Evolutionary conservation across 2,797 vertebrate species (phyloP), one percentile per base, ranked within the genome.

Genomic region (Champsocephalus gunnari): DNA sequence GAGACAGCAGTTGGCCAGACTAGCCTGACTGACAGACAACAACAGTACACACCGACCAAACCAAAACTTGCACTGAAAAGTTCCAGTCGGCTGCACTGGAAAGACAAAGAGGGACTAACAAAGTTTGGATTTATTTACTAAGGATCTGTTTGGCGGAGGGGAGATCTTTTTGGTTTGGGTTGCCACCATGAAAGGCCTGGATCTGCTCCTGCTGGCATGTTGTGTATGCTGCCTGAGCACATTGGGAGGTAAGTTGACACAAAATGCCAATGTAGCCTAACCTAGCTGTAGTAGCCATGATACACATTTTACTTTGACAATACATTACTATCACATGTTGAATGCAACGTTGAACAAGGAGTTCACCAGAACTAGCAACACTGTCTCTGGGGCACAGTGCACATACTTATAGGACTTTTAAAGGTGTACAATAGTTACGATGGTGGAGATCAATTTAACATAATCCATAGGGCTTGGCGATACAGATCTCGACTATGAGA

Each of bases 11-110:
- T 87, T 93, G 92, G 86, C 76, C 77, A 32, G 77, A 48, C 80
- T 11, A 17, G 58, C 71, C 78, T 92, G 90, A 92, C 78, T 93
- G 93, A 94, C 92, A 81, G 90, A 89, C 92, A 90, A 92, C 94
- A 92, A 93, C 94, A 92, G 88, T 85, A 77, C 73, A 78, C 57
- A 66, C 54, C 45, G 21, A 65, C 38, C 48, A 54, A 76, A 82
- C 24, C 49, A 66, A 79, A 86, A 72, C 54, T 56, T 43, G 32
- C 11, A 9, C 48, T 12, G 17, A 51, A 21, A 13, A 64, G 3
- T 58, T 74, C 9, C 41, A 41, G 13, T n/a, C 3, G 63, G 63
- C 24, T 14, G 45, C 1, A 11, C 4, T 24, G 49, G 47, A 8
- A 67, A 12, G 60, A 44, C 64, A 43, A 43, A 64, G 13, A 61